These are phyloP conservation scores for Daktulosphaira vitifoliae DNA, from an alignment of 1,140 invertebrate species.

Conservation along the genomic window DNA sequence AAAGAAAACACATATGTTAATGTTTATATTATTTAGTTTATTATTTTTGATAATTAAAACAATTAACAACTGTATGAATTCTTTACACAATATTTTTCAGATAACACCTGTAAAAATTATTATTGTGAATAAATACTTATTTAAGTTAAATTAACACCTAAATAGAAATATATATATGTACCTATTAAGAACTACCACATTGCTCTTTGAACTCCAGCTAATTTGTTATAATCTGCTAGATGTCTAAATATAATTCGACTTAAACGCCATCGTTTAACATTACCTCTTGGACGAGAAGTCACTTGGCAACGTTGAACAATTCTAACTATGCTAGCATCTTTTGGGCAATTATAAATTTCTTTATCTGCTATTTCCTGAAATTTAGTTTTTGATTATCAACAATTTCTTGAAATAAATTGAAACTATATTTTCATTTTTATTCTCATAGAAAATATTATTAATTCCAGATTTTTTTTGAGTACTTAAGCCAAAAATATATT, in stretches of 20 bases:
- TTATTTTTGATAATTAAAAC: no score
- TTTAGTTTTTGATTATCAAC: constrained; percentile 34
- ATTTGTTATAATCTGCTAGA: constrained; percentile 81
- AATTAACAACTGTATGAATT: no score
- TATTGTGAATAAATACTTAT: no score
- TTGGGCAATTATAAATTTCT: constrained; percentile 65
- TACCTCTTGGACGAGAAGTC: constrained; percentile 67
- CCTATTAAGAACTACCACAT: no score
- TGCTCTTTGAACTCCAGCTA: constrained; percentile 77
- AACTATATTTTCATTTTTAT: not conserved
- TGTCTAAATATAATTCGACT: constrained; percentile 81
- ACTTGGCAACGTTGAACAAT: constrained; percentile 66
- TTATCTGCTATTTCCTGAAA: constrained; percentile 56
- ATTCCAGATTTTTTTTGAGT: no score
- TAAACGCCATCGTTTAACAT: constrained; percentile 64
- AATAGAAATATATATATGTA: no score
- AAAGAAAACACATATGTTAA: no score
- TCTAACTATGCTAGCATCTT: constrained; percentile 57
- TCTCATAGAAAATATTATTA: not conserved
- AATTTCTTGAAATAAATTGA: constrained; percentile 8
- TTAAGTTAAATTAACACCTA: no score
- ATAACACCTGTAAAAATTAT: no score
- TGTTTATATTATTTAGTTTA: no score
- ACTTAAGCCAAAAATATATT: no score
- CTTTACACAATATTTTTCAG: no score